Percentiles rank a stretch among this genome's conserved stretches.
phyloP scores from a whole-genome alignment of 2,888 invertebrate species.

The Mycalesis mineus region DNA sequence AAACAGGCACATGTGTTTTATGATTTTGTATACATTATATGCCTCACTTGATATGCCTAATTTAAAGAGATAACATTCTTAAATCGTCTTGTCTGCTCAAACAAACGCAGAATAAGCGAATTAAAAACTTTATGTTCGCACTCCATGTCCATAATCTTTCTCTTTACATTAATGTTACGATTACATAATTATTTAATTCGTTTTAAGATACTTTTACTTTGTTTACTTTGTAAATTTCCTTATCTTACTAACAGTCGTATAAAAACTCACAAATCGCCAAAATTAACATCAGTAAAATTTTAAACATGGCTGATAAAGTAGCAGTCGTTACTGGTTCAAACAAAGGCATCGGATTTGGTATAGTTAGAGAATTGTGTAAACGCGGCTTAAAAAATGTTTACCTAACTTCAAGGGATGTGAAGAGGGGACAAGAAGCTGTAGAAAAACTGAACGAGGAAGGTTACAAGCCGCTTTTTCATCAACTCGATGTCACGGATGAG shows the following conservation, averaged over 20 bases:
- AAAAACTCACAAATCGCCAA: too few relatives aligned
- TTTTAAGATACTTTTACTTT: background rate
- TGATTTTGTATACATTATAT: too few relatives aligned
- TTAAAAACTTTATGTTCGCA: too few relatives aligned
- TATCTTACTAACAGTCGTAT: background rate
- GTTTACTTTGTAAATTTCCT: background rate
- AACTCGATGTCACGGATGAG: constrained; percentile 34
- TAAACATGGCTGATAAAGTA: constrained; percentile 30
- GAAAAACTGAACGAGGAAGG: constrained; percentile 67
- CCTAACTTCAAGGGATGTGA: constrained; percentile 78
- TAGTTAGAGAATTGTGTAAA: constrained; percentile 78
- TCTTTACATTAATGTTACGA: too few relatives aligned
- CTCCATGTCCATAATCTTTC: too few relatives aligned
- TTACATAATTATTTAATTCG: too few relatives aligned
- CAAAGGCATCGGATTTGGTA: constrained; percentile 81
- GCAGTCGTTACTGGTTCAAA: constrained; percentile 79
- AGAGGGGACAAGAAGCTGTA: constrained; percentile 75
- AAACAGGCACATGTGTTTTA: too few relatives aligned
- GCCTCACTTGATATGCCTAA: too few relatives aligned
- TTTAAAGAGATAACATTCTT: background rate
- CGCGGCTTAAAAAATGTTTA: constrained; percentile 80
- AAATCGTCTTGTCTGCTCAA: too few relatives aligned
- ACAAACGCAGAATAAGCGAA: too few relatives aligned
- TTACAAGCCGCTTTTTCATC: constrained; percentile 45
- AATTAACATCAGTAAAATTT: background rate